Percentiles rank a stretch among this genome's conserved stretches.
phyloP scores from a whole-genome alignment of 2,888 invertebrate genomes.

The Eurois occulta region DNA sequence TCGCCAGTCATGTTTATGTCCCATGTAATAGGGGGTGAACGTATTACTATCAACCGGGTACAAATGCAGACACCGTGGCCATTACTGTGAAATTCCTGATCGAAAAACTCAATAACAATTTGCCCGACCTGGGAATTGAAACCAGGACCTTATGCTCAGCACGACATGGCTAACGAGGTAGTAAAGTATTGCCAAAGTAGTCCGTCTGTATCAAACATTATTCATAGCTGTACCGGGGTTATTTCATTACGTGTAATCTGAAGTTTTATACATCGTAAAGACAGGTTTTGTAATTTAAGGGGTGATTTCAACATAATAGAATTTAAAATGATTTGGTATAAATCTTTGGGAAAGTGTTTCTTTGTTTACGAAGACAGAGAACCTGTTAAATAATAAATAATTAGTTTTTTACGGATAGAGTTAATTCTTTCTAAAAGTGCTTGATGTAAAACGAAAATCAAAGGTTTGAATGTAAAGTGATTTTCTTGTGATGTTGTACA shows the following conservation, averaged over 20 bases:
- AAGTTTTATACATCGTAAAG: constrained; percentile 61
- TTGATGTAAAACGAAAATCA: neutral
- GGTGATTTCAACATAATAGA: constrained; percentile 54
- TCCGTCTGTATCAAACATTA: constrained; percentile 36
- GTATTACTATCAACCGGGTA: neutral
- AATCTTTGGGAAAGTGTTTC: neutral
- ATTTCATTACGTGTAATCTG: constrained; percentile 62
- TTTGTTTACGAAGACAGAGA: constrained; percentile 8
- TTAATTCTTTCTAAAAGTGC: neutral
- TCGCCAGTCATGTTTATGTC: neutral
- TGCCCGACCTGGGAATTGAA: neutral
- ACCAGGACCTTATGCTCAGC: neutral
- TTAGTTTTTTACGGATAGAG: neutral
- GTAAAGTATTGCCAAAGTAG: constrained; percentile 2
- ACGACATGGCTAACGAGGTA: neutral
- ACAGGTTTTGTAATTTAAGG: constrained; percentile 58
- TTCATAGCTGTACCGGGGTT: constrained; percentile 30
- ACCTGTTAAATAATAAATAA: neutral
- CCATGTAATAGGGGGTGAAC: neutral
- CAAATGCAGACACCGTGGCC: neutral
- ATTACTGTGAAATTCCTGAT: neutral
- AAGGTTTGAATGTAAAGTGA: neutral
- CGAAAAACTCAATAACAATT: neutral
- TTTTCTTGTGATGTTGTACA: neutral
- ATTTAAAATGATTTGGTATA: constrained; percentile 54